Percentiles rank a stretch among this genome's conserved stretches.
Evolutionary conservation across 2,113 vertebrate genomes (phyloP).

Genomic region (Cololabis saira): DNA sequence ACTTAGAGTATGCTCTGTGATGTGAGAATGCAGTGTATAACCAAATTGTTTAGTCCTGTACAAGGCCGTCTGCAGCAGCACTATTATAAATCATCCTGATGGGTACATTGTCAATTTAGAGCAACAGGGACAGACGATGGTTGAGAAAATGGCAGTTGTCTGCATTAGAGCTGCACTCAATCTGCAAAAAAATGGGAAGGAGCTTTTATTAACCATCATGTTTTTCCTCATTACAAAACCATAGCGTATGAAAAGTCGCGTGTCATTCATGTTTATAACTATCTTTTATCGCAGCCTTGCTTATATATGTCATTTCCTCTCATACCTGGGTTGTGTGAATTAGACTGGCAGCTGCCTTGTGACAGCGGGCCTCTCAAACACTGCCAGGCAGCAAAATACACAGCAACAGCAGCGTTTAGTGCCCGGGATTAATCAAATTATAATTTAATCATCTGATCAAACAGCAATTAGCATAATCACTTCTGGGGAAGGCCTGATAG

Average conservation of each 20-base stretch:
- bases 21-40: constrained; percentile 18
- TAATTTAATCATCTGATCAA: constrained; percentile 98
- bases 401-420: constrained; percentile 86
- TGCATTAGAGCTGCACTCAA: constrained; percentile 64
- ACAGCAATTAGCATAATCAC: constrained; percentile 95
- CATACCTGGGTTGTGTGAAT: constrained; percentile 23
- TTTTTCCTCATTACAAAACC: constrained; percentile 52
- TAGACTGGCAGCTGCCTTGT: constrained; percentile 29
- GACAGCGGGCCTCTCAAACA: constrained; percentile 68
- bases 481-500: constrained; percentile 88
- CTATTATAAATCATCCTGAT: constrained; percentile 73
- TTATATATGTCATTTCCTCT: constrained; percentile 19
- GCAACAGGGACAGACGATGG: constrained; percentile 51
- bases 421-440: constrained; percentile 91
- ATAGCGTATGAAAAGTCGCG: constrained; percentile 22
- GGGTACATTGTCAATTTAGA: constrained; percentile 66
- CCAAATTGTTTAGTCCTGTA: constrained; percentile 45
- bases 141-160: constrained; percentile 61
- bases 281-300: not conserved
- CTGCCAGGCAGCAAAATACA: constrained; percentile 80
- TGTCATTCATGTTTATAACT: constrained; percentile 25
- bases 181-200: constrained; percentile 43
- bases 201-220: constrained; percentile 62
- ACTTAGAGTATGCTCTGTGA: not conserved
- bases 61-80: constrained; percentile 35